Conservation (phyloP, 2,888 invertebrate species). For the Hoplodrina blanda region DNA sequence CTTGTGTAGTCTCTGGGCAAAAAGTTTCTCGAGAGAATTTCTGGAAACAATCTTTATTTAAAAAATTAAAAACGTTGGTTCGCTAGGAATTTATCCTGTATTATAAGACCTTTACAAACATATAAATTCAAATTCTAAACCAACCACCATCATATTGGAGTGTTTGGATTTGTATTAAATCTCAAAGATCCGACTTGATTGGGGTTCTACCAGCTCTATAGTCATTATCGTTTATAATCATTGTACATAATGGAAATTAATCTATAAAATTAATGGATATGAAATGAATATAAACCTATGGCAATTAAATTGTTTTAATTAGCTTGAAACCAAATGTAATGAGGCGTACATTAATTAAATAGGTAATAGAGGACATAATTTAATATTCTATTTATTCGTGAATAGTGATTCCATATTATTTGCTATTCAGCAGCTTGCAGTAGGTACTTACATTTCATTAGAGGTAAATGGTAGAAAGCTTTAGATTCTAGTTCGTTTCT, state of each 20-base stretch:
- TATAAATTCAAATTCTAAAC: no score
- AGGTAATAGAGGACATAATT: background rate
- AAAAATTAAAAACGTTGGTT: no score
- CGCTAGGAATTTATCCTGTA: no score
- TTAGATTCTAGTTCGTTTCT: background rate
- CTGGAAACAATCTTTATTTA: no score
- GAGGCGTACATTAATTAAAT: slow-evolving; percentile 21
- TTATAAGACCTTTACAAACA: no score
- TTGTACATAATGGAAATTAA: background rate
- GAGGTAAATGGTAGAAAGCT: slow-evolving; percentile 1
- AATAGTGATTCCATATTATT: background rate
- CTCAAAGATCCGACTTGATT: background rate
- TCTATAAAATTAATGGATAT: slow-evolving; percentile 2
- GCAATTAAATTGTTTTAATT: slow-evolving; percentile 34
- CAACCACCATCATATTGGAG: no score
- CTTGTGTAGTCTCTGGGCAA: no score
- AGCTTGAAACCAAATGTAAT: slow-evolving; percentile 26
- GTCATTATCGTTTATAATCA: background rate
- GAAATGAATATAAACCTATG: slow-evolving; percentile 22
- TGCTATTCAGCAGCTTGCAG: background rate
- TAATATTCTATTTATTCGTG: slow-evolving; percentile 7
- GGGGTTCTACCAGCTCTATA: background rate
- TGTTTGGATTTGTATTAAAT: no score
- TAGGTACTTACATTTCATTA: background rate
- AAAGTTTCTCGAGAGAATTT: no score